These are phyloP conservation scores for Cenopis cana DNA, from an alignment of 2,888 invertebrate genomes.

Conservation along the genomic window DNA sequence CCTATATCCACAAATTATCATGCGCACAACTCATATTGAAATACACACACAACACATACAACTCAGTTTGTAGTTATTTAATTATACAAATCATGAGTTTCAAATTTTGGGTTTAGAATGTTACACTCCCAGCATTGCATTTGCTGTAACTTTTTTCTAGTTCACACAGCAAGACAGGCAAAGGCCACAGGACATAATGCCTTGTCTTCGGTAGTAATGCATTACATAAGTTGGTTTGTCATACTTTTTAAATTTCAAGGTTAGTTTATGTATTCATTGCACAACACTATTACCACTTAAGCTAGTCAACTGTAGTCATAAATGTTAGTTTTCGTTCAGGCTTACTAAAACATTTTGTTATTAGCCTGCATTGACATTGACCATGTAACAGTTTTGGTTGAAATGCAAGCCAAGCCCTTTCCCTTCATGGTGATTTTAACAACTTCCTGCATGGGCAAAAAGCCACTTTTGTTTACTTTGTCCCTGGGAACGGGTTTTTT, in stretches of 20 bases:
- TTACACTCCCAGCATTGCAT: background rate
- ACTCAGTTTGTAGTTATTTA: background rate
- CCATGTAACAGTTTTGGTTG: conserved; percentile 44
- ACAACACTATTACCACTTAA: conserved; percentile 37
- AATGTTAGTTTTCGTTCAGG: conserved; percentile 27
- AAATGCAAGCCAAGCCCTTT: conserved; percentile 44
- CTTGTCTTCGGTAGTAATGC: background rate
- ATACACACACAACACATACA: too few species aligned
- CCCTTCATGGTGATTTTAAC: conserved; percentile 44
- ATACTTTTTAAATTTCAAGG: conserved; percentile 39
- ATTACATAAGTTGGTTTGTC: conserved; percentile 27
- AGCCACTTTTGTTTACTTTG: conserved; percentile 38
- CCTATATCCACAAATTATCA: conserved; percentile 23
- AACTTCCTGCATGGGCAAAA: conserved; percentile 41
- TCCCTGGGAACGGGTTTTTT: conserved; percentile 40
- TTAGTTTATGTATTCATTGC: conserved; percentile 39
- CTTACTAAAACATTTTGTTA: conserved; percentile 30
- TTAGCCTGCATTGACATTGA: conserved; percentile 36
- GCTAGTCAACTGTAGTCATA: conserved; percentile 6
- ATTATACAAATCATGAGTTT: background rate
- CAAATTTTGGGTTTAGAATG: background rate
- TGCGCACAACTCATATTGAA: too few species aligned
- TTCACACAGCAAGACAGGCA: background rate
- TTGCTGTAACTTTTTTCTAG: background rate
- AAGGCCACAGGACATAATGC: background rate